Evolutionary conservation across 1,140 invertebrate genomes (phyloP), one percentile per base, ranked within the genome.

Genomic region (Choristoneura fumiferana): DNA sequence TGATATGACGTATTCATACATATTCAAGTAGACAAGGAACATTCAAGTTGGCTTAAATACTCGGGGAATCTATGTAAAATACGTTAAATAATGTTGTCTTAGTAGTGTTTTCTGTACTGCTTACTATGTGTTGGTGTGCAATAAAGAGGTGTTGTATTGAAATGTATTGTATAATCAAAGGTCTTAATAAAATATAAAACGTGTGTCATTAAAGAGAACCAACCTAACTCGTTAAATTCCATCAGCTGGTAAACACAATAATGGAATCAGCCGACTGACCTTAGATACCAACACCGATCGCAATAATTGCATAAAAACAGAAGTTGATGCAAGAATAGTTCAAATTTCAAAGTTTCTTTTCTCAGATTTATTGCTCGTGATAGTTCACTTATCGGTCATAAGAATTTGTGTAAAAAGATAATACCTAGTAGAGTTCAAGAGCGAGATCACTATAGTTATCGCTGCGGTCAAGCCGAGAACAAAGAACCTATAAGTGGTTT

Each of bases 401-500:
- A 18, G 43, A 49, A 49, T 49, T 49, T 49, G 43, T 49, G n/a
- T 18, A 4, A n/a, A 37, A n/a, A 49, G 43, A 49, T 29, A 49
- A 33, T 29, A 29, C 22, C 22, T 29, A 29, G 12, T 33, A 10
- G 18, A 18, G 43, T 49, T 49, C 43, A 49, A 49, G 43, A 29
- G 18, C 43, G 43, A 22, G 43, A 18, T 33, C 43, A 13, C 17
- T 22, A 17, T 49, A 12, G 43, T 49, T 12, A 29, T 29, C 22
- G 22, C 2, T 6, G 22, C 22, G 22, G 22, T 29, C 22, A 29
- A 29, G 2, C 22, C 22, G 22, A 33, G 3, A 18, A 49, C 43
- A 49, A 22, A 18, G 15, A 45, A 17, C 22, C 2, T 29, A 3
- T 29, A 45, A 49, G 43, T 49, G 43, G 43, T 49, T 29, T 49